These are phyloP conservation scores for Eleginops maclovinus DNA, from an alignment of 2,113 vertebrate species.

Conservation along the genomic window DNA sequence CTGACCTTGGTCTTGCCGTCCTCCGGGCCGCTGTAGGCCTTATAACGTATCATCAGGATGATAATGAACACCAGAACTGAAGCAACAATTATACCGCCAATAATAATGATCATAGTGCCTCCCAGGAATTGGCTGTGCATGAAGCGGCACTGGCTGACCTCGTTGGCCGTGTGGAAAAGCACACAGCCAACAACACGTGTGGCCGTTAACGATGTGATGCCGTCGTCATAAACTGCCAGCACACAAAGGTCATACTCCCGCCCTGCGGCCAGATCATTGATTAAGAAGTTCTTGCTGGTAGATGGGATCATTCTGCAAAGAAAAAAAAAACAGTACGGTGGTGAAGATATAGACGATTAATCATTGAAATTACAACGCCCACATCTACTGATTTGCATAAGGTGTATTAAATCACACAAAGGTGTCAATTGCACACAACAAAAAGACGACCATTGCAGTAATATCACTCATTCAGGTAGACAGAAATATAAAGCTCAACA, in stretches of 20 bases:
- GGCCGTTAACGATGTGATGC: constrained; percentile 88
- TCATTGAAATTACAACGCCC: constrained; percentile 40
- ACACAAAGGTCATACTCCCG: constrained; percentile 94
- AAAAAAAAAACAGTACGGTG: constrained; percentile 26
- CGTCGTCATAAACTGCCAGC: constrained; percentile 92
- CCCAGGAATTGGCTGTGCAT: constrained; percentile 93
- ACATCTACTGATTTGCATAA: constrained; percentile 57
- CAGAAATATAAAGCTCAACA: constrained; percentile 31
- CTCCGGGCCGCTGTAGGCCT: constrained; percentile 87
- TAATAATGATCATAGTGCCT: constrained; percentile 97
- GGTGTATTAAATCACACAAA: constrained; percentile 57
- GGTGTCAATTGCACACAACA: constrained; percentile 40
- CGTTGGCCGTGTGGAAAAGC: constrained; percentile 89
- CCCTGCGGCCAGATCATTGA: constrained; percentile 92
- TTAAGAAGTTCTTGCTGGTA: constrained; percentile 90
- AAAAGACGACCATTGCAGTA: constrained; percentile 38
- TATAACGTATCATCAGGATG: constrained; percentile 96
- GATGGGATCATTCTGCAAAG: constrained; percentile 92
- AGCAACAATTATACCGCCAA: constrained; percentile 95
- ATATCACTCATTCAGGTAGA: constrained; percentile 40
- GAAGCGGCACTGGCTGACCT: constrained; percentile 88
- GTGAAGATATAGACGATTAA: constrained; percentile 48
- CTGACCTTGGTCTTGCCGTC: constrained; percentile 82
- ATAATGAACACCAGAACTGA: constrained; percentile 96
- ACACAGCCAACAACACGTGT: constrained; percentile 92